Conservation (phyloP, 35 echinoderm and acorn worm genomes). For the Holothuria glaberrima region DNA sequence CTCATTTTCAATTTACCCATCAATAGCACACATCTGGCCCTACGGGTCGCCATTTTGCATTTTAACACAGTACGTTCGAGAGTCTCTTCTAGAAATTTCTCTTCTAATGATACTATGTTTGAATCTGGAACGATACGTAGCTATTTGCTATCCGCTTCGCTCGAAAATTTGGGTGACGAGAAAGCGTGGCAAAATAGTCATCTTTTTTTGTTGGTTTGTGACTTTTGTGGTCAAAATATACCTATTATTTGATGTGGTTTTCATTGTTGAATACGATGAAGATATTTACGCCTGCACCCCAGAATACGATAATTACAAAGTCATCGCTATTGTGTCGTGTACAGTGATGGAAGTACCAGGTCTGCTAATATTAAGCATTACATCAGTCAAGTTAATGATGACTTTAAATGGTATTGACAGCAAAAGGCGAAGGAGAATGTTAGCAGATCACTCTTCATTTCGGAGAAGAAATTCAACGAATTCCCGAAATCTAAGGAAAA, state of each 20-base stretch:
- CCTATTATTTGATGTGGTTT: constrained; percentile 9
- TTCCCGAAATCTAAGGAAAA: not conserved
- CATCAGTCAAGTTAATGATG: constrained; percentile 15
- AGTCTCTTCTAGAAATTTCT: not conserved
- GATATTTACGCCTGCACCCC: not conserved
- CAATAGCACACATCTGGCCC: constrained; percentile 8
- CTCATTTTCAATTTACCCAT: constrained; percentile 18
- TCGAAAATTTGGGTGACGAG: constrained; percentile 20
- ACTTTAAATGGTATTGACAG: not conserved
- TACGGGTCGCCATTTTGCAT: not conserved
- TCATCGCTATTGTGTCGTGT: not conserved
- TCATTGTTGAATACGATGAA: not conserved
- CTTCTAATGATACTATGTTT: constrained; percentile 11
- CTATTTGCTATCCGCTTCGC: constrained; percentile 14
- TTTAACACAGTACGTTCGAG: not conserved
- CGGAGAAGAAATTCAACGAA: not conserved
- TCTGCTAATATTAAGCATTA: not conserved
- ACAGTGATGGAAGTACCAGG: constrained; percentile 9
- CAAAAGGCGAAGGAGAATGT: not conserved
- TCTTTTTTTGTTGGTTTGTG: constrained; percentile 1
- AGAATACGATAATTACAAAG: not conserved
- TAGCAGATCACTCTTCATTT: not conserved
- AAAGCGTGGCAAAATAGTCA: constrained; percentile 9
- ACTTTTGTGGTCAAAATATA: not conserved
- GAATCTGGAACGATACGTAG: constrained; percentile 22